Evolutionary conservation across 1,140 invertebrate species (phyloP), one percentile per base, ranked within the genome.

Genomic region (Cyrtorhinus lividipennis): DNA sequence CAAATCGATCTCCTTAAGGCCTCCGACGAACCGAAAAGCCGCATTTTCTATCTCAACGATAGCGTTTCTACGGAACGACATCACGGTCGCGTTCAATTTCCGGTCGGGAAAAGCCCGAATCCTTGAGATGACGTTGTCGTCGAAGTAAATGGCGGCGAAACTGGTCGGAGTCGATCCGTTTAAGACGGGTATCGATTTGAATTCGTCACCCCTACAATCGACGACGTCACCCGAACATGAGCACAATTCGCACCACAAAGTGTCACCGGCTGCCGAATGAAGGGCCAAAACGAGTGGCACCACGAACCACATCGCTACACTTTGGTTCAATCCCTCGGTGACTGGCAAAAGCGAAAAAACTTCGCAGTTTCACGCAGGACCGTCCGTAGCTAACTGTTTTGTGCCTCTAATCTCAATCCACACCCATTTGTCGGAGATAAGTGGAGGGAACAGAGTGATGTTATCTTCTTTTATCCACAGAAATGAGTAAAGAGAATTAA

Each of bases 1-100:
- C 58, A 89, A 70, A 71, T 87, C 83, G 12, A 89, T 68, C 46
- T 77, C 77, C 1, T 71, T 72, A 66, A 88, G 75, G 61, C 79
- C 73, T 46, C 78, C 78, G 5, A 88, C 69, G 65, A 82, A 75
- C 57, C 74, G 75, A 67, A 89, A 89, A 5, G 80, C 80, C 0
- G 70, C 73, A 13, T 75, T 67, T 5, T 77, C 77, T 45, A 89
- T 84, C 2, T 68, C 71, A 1, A 69, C 71, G 24, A 89, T 85
- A 2, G 70, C 67, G 68, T 81, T 81, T 27, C 73, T 59, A 1
- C 65, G 60, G 1, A 77, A 68, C 8, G 72, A 68, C 22, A 79
- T 48, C 13, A 57, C 30, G 12, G 53, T 58, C 1, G 30, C 26
- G 18, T 53, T 53, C 10, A 53, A 10, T 53, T 53, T 53, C 10